Percentiles rank a stretch among this genome's conserved stretches.
Evolutionary conservation across 2,797 vertebrate species (phyloP).

Genomic region (Sebastes cheni): DNA sequence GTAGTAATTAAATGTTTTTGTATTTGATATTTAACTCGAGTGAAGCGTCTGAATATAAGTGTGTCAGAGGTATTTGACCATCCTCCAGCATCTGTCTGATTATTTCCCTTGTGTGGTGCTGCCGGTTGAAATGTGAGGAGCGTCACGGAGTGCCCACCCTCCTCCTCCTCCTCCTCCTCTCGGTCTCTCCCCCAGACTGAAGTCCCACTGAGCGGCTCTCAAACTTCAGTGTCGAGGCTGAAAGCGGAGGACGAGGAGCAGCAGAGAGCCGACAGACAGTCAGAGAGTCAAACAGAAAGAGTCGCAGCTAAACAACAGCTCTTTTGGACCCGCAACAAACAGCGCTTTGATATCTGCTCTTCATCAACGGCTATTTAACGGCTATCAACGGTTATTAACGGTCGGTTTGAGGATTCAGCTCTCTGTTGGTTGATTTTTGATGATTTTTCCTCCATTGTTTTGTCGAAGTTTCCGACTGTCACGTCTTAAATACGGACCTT

Average conservation of each 20-base stretch:
- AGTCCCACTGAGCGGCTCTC: constrained; percentile 71
- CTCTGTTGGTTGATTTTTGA: constrained; percentile 11
- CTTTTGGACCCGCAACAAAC: constrained; percentile 14
- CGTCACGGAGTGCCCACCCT: constrained; percentile 66
- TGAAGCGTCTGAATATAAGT: neutral
- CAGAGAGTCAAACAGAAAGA: neutral
- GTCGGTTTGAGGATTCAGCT: constrained; percentile 34
- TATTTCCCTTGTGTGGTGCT: constrained; percentile 67
- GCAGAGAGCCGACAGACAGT: constrained; percentile 28
- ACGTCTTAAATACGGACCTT: constrained; percentile 38
- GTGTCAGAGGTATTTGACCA: constrained; percentile 57
- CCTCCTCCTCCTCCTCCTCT: constrained; percentile 12
- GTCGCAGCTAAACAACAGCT: constrained; percentile 2
- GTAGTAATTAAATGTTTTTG: neutral
- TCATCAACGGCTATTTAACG: neutral
- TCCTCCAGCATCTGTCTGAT: constrained; percentile 70
- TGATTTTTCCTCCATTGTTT: constrained; percentile 29
- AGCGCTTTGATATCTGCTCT: neutral
- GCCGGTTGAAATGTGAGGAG: constrained; percentile 72
- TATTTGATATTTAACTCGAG: neutral
- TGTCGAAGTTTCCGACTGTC: constrained; percentile 63
- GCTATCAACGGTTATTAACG: neutral
- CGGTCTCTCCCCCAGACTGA: constrained; percentile 45
- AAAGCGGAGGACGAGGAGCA: constrained; percentile 61
- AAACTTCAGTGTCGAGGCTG: constrained; percentile 78